Percentiles rank a stretch among this genome's conserved stretches.
Evolutionary conservation across 2,888 invertebrate genomes (phyloP).

Genomic region (Phortica okadai): DNA sequence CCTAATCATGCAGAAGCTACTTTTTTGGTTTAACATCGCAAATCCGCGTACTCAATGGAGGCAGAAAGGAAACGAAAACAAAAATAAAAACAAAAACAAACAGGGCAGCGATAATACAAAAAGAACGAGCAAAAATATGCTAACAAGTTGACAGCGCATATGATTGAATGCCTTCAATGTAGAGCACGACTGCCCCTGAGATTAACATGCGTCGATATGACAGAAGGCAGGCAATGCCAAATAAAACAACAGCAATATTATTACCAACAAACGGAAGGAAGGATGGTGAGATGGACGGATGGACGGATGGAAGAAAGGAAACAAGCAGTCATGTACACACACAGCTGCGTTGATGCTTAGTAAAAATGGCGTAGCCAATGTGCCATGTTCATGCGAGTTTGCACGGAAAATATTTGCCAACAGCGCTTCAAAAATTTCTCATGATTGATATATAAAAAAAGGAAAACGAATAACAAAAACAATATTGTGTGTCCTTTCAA

Average conservation of each 20-base stretch:
- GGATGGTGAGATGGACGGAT: not conserved
- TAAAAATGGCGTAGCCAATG: constrained; percentile 7
- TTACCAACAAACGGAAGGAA: not conserved
- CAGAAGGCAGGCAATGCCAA: not conserved
- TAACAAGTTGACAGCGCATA: constrained; percentile 37
- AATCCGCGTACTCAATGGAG: not conserved
- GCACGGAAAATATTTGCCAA: not conserved
- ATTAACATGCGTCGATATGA: constrained; percentile 20
- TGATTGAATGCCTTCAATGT: constrained; percentile 37
- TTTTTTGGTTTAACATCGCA: constrained; percentile 4
- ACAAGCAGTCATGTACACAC: not conserved
- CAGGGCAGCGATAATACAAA: not conserved
- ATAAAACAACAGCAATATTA: not conserved
- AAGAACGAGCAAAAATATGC: not conserved
- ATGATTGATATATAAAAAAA: too few relatives aligned
- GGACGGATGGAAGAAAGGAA: not conserved
- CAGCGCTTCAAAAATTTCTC: not conserved
- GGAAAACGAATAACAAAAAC: too few relatives aligned
- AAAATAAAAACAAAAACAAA: not conserved
- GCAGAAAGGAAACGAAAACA: not conserved
- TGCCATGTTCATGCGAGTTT: not conserved
- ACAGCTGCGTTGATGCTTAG: constrained; percentile 26
- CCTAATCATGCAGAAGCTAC: constrained; percentile 24
- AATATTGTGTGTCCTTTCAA: not conserved
- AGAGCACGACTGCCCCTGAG: not conserved